Base-by-base conservation (phyloP, 2,113 vertebrate species). In the Podarcis cretensis region DNA sequence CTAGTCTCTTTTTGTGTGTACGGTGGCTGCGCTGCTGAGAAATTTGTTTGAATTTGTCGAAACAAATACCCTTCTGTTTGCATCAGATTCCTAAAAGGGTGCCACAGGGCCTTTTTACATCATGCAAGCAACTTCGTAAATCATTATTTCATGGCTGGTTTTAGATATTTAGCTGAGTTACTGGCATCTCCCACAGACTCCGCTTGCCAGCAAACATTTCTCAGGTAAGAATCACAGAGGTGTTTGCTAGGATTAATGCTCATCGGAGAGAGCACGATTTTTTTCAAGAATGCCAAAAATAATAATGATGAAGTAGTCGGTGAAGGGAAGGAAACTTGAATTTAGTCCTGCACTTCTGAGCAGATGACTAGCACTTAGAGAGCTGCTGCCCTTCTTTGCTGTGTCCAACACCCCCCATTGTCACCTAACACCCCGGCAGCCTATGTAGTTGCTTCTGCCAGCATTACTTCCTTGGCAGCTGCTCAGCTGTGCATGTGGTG, bases 1-100 rank as follows among this genome's bases (percentile, higher is more conserved):
- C 0, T 0, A 21, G 4, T 5, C 32, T 87, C 30, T 1, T 0
- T 54, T 54, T 54, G 48, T 1, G 0, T 43, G 30, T 1, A 66
- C 35, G 21, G 85, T 40, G 54, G 9, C 84, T 43, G 25, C 3
- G 16, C 81, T 89, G 54, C 63, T 89, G 89, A 92, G 4, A 59
- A 80, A 93, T 91, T 80, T 20, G 6, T 79, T 79, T 57, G 21
- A 83, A 2, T 48, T 0, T 54, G 81, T 81, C 2, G 89, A 48
- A 25, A n/a, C 0, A 30, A 89, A 90, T 32, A 65, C 0, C 75
- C 0, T 0, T 18, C 77, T n/a, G 27, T 79, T 18, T n/a, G 43
- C 77, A 18, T 14, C 43, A 57, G 43, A 30, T 25, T 54, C 76
- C 27, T 27, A 48, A 54, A 13, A 79, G 37, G 75, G 75, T 77